Evolutionary conservation across 2,888 invertebrate species (phyloP), one percentile per base, ranked within the genome.

Genomic region (Drosophila austrosaltans): DNA sequence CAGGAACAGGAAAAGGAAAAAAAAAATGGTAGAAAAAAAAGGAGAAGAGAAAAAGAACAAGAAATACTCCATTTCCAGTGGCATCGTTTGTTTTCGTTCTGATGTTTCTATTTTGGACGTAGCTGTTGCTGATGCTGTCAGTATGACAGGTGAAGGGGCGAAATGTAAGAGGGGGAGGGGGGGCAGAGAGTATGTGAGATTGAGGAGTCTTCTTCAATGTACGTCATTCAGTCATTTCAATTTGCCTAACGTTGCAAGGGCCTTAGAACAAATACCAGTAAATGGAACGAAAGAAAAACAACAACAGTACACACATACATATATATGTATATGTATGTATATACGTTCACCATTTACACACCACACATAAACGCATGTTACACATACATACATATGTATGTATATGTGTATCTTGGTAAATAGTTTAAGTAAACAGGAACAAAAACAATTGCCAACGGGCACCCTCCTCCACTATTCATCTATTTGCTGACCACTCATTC

Each of bases 381-480:
- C 8, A 22, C 22, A 20, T 48, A 48, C 8, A 48, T 8, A 44
- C 2, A 2, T 48, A 48, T 25, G 10, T 48, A 48, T 12, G 16
- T 25, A 48, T 48, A 25, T 48, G 16, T 48, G 3, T 63, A 63
- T 69, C 61, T 72, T 67, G 54, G 75, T 77, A 77, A 87, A 87
- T 87, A 81, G 85, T 87, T 82, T 82, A 69, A 65, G 78, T 71
- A 87, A 87, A 84, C 69, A 83, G 32, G 39, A 12, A 36, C 56
- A 54, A 20, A 60, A 73, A 63, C 76, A 69, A 48, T 48, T 48
- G 48, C 48, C 48, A 48, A 48, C 48, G 48, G 36, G 71, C 72
- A 58, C 48, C 68, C 82, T 75, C 53, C 66, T 48, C 22, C 25
- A 25, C 42, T 16, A 42, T 42, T 16, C 42, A 25, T 48, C 3